These are phyloP conservation scores for Choreutis nemorana DNA, from an alignment of 2,888 invertebrate genomes.

Conservation along the genomic window DNA sequence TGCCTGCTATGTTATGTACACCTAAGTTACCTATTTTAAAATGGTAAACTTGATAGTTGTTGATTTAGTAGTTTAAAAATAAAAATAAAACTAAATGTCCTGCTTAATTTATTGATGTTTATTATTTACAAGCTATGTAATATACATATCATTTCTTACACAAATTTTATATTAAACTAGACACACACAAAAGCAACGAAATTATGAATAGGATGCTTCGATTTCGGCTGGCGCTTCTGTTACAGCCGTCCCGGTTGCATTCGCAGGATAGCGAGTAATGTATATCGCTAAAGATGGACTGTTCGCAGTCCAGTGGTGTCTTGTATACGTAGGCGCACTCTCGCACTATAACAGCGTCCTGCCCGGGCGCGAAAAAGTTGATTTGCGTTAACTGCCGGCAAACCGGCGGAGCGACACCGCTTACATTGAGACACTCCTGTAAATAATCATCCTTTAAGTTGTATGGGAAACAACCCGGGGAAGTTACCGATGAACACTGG, in stretches of 20 bases:
- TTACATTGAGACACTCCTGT: conserved; percentile 22
- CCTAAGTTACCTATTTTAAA: no score
- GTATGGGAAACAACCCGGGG: conserved; percentile 29
- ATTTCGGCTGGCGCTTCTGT: conserved; percentile 17
- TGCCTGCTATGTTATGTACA: no score
- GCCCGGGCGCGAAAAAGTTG: conserved; percentile 31
- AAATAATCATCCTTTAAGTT: conserved; percentile 27
- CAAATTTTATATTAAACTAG: background rate
- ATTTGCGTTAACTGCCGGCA: conserved; percentile 40
- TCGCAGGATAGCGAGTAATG: conserved; percentile 46
- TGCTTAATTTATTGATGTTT: background rate
- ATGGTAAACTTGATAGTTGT: no score
- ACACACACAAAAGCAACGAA: background rate
- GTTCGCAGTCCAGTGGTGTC: conserved; percentile 24
- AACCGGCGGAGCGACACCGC: conserved; percentile 17
- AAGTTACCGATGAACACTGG: conserved; percentile 31
- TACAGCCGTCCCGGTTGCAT: conserved; percentile 41
- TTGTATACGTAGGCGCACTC: conserved; percentile 44
- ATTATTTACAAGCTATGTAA: background rate
- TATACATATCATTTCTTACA: background rate
- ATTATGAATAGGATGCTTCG: background rate
- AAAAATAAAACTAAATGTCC: no score
- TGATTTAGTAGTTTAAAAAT: no score
- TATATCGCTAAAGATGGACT: conserved; percentile 33
- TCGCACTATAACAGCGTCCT: conserved; percentile 31